Evolutionary conservation across 1,140 invertebrate species (phyloP), one percentile per base, ranked within the genome.

Genomic region (Paracyclopina nana): DNA sequence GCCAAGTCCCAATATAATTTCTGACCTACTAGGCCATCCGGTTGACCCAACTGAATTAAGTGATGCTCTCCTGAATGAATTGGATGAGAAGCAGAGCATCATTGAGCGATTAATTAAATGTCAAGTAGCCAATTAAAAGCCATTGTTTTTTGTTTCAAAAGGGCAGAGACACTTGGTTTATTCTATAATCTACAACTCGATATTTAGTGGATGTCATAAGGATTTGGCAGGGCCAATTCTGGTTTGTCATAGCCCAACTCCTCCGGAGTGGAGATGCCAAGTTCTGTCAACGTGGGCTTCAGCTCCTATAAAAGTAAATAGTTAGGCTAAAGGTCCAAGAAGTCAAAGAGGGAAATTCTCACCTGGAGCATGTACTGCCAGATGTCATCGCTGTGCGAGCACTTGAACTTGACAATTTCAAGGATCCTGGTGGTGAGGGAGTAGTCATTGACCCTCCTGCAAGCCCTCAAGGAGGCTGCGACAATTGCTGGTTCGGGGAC

Each of bases 171-270:
- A n/a, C n/a, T n/a, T n/a, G n/a, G n/a, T n/a, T n/a, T n/a, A n/a
- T n/a, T n/a, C n/a, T n/a, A n/a, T n/a, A n/a, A n/a, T n/a, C n/a
- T n/a, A n/a, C n/a, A n/a, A n/a, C n/a, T n/a, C n/a, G n/a, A n/a
- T n/a, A n/a, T n/a, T 48, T 48, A 50, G 11, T 52, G 31, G 38
- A 77, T 70, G 43, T 86, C 76, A 62, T 75, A 80, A 42, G 82
- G 76, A 61, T 71, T 73, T 57, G 76, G 62, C 51, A 87, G 68
- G 52, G 79, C 80, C 61, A 98, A 70, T 69, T 99, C 92, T 45
- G 94, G 94, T 67, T 96, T 85, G 65, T 96, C 88, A 62, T 90
- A 95, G 44, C 91, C 91, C 57, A 99, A 69, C 61, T 96, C 85
- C 68, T 96, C 92, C 11, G 82, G 82, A 16, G 91, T 95, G 24